Base-by-base conservation (phyloP, 2,797 vertebrate species). In the Crenichthys baileyi region DNA sequence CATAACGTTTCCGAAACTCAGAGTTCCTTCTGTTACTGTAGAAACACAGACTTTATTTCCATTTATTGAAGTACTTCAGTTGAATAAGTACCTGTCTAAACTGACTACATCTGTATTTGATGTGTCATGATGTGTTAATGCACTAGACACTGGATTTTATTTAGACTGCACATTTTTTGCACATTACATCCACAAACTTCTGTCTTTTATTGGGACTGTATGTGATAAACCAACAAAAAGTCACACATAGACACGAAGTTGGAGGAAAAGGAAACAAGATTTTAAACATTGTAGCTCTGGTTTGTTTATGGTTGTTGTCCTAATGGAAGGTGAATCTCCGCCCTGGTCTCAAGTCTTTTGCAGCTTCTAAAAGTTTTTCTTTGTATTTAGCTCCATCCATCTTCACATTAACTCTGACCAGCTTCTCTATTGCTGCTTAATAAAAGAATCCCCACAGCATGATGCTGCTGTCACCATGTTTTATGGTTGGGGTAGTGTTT, bases 1-100 rank as follows among this genome's bases (percentile, higher is more conserved):
- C 75, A 76, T 26, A 70, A 74, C 11, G 56, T 78, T 71, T 63
- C 55, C 39, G 46, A 76, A 86, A 90, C 61, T 88, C 53, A 70
- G 61, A 92, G 78, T 90, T 84, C 13, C 16, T 61, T 5, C 16
- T 50, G 39, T n/a, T 51, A 44, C 58, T 48, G 15, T 36, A 22
- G 12, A 13, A 5, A 22, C 48, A 16, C 60, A 56, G 7, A 29
- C 60, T 8, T 56, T 51, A 48, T 39, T 58, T 50, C 56, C 44
- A 50, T 73, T 72, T 22, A 20, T 41, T 80, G 63, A 24, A 12
- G 63, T 5, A 24, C 4, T 11, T 24, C 36, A 24, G 36, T 41
- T 12, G 0, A 24, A 67, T 24, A 24, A 67, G 41, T 41, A 7
- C 36, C 4, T 41, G 7, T 67, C 36, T 67, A 41, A 41, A 41